Conservation (phyloP, 2,113 vertebrate genomes). For the Hydrolagus affinis region DNA sequence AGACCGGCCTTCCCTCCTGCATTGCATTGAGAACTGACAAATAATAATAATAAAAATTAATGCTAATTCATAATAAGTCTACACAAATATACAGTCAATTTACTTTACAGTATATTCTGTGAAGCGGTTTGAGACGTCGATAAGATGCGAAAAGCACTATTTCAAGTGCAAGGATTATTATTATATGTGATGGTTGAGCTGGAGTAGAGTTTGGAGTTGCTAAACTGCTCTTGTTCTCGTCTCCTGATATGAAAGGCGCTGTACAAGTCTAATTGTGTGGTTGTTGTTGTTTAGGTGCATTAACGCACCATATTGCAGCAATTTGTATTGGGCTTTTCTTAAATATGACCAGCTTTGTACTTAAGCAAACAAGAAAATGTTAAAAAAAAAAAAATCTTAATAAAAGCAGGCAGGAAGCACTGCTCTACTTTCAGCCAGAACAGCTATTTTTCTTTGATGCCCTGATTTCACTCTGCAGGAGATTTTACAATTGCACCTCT, state of each 20-base stretch:
- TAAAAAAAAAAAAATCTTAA: background rate
- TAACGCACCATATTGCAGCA: background rate
- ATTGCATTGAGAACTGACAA: no score
- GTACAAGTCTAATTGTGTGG: no score
- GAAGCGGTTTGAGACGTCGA: no score
- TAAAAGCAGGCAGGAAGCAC: background rate
- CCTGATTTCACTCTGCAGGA: constrained; percentile 18
- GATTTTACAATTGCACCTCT: constrained; percentile 14
- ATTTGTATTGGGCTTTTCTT: background rate
- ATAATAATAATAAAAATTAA: no score
- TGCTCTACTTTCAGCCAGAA: background rate
- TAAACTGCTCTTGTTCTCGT: no score
- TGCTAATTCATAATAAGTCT: no score
- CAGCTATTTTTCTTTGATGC: background rate
- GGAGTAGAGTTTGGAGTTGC: background rate
- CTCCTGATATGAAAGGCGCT: no score
- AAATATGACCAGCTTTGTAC: background rate
- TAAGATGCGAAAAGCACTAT: no score
- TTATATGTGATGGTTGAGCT: background rate
- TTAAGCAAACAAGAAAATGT: background rate
- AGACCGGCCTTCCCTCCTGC: no score
- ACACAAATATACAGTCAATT: no score
- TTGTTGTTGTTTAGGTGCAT: background rate
- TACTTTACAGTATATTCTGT: no score
- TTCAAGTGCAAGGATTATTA: no score